Base-by-base conservation (phyloP, 2,797 vertebrate species). In the Takifugu rubripes region DNA sequence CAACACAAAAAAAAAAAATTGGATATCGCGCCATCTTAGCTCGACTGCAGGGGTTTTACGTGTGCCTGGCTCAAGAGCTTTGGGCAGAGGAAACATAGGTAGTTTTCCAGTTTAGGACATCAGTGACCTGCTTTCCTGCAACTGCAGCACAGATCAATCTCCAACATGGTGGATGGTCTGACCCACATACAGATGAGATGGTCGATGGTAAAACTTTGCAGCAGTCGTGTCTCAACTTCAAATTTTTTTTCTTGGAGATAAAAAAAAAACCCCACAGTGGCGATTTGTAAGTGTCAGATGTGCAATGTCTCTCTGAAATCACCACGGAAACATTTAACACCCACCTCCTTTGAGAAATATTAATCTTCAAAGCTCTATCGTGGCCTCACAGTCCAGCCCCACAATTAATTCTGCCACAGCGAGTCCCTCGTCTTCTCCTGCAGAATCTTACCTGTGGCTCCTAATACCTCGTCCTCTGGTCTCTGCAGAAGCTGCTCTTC, bases 51-150 rank as follows among this genome's bases (percentile, higher is more conserved):
- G 27, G 8, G 27, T 29, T 29, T 29, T 10, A 10, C 10, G 31
- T 33, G 36, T 40, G 36, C 12, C 11, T 1, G 9, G 36, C 36
- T 11, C 33, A 9, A 33, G 33, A 33, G 43, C 43, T n/a, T 17
- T 9, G 44, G 44, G 44, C 44, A 11, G 44, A 21, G 44, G 46
- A 59, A 52, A 66, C 56, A 80, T 70, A 66, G 80, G 80, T 71
- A 68, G 66, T 66, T 71, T 68, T 40, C 50, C 66, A 51, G 62
- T 70, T 82, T 70, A 71, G 70, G 53, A 70, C 74, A 75, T 52
- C 54, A 43, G 58, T 88, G 88, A 88, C 87, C 86, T 69, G 72
- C 58, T 88, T 90, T 81, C 42, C 57, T 62, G 57, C 70, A 74
- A 63, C 61, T 55, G 68, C 61, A 76, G 56, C 61, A 54, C 31